These are phyloP conservation scores for Chaetogeoica ovagalla DNA, from an alignment of 2,888 invertebrate genomes.

Conservation along the genomic window DNA sequence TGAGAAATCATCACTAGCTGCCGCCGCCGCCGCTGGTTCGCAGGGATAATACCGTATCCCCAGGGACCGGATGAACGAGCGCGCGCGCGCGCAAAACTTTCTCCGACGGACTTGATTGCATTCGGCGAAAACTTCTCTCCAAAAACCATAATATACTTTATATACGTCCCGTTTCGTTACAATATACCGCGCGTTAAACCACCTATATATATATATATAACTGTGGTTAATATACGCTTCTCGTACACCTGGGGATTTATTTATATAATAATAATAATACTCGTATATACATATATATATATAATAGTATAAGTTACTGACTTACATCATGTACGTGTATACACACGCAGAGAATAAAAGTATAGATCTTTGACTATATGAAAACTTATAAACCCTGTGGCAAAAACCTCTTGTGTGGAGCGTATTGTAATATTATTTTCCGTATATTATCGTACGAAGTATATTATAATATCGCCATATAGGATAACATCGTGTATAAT, in stretches of 20 bases:
- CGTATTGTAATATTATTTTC: no score
- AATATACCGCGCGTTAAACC: slow-evolving; percentile 36
- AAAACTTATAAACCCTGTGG: no score
- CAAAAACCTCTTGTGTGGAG: no score
- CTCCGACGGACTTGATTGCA: slow-evolving; percentile 42
- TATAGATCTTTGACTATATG: neutral
- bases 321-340: neutral
- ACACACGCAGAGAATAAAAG: neutral
- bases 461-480: neutral
- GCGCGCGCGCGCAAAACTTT: slow-evolving; percentile 35
- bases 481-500: neutral
- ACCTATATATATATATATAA: neutral
- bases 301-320: neutral
- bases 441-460: no score
- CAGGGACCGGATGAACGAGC: slow-evolving; percentile 39
- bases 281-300: neutral
- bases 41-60: slow-evolving; percentile 41
- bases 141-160: slow-evolving; percentile 52
- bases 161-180: neutral
- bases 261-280: slow-evolving; percentile 27
- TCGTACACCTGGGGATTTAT: slow-evolving; percentile 49
- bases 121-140: slow-evolving; percentile 40
- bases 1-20: slow-evolving; percentile 42
- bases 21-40: neutral
- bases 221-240: slow-evolving; percentile 34